Conservation (phyloP, 1,140 invertebrate species). For the Drosophila cardini region DNA sequence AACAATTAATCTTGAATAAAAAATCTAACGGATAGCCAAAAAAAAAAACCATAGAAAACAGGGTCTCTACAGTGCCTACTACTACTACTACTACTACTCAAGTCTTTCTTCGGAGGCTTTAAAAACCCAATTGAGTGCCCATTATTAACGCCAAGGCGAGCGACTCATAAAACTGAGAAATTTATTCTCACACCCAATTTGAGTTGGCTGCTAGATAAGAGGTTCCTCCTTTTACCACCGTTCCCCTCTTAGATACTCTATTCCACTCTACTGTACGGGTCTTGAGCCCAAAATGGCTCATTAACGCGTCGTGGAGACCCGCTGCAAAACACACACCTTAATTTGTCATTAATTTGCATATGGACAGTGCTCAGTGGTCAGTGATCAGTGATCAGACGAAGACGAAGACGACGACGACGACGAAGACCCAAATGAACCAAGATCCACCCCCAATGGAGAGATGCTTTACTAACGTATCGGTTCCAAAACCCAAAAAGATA, state of each 20-base stretch:
- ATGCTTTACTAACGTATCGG: too few species aligned
- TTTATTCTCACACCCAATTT: slow-evolving; percentile 83
- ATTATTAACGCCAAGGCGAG: slow-evolving; percentile 71
- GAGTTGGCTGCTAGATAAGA: slow-evolving; percentile 64
- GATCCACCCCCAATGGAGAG: slow-evolving; percentile 34
- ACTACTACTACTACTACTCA: not conserved
- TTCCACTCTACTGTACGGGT: not conserved
- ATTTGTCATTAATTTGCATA: slow-evolving; percentile 83
- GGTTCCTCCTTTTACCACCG: slow-evolving; percentile 1
- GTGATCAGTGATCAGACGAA: too few species aligned
- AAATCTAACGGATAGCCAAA: slow-evolving; percentile 67
- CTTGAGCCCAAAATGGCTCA: slow-evolving; percentile 42
- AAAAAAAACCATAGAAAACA: slow-evolving; percentile 17
- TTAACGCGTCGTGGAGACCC: slow-evolving; percentile 64
- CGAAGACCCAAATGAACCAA: not conserved
- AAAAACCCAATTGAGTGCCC: slow-evolving; percentile 70
- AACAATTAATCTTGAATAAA: slow-evolving; percentile 81
- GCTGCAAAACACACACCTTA: slow-evolving; percentile 82
- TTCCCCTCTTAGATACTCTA: not conserved
- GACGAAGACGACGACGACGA: slow-evolving; percentile 11
- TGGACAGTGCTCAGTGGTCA: slow-evolving; percentile 28
- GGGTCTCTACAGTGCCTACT: slow-evolving; percentile 1
- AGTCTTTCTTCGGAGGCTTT: slow-evolving; percentile 44
- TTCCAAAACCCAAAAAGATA: slow-evolving; percentile 1
- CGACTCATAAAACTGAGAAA: slow-evolving; percentile 76